phyloP scores from a whole-genome alignment of 2,888 invertebrate genomes.

The Zele albiditarsus region DNA sequence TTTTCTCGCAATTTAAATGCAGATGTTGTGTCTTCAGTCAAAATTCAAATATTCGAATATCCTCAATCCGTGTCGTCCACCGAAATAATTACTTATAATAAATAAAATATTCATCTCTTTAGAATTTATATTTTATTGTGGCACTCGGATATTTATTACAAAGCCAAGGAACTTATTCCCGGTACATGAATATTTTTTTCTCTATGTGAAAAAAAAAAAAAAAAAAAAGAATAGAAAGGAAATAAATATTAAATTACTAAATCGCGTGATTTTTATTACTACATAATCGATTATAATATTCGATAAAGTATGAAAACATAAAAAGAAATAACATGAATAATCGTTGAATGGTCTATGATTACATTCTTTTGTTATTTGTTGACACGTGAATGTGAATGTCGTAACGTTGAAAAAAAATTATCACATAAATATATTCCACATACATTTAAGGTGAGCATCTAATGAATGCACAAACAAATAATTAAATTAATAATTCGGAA shows the following conservation, averaged over 20 bases:
- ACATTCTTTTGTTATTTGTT: not conserved
- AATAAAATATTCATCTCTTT: no score
- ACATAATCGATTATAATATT: not conserved
- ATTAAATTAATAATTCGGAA: not conserved
- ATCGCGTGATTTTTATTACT: conserved; percentile 7
- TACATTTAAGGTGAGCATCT: not conserved
- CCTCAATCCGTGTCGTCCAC: no score
- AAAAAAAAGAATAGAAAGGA: not conserved
- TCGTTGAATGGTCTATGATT: not conserved
- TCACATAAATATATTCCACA: not conserved
- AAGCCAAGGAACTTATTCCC: no score
- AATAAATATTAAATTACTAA: not conserved
- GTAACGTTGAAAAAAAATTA: not conserved
- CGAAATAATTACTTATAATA: no score
- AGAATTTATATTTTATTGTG: no score
- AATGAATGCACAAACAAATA: not conserved
- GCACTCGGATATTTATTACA: no score
- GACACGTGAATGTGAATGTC: not conserved
- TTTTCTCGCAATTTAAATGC: no score
- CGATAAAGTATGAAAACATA: not conserved
- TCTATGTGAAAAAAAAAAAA: not conserved
- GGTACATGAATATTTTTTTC: no score
- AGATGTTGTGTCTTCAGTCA: no score
- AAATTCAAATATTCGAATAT: no score
- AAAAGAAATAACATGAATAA: conserved; percentile 4